phyloP scores from a whole-genome alignment of 2,888 invertebrate species.

The Hemistola chrysoprasaria region DNA sequence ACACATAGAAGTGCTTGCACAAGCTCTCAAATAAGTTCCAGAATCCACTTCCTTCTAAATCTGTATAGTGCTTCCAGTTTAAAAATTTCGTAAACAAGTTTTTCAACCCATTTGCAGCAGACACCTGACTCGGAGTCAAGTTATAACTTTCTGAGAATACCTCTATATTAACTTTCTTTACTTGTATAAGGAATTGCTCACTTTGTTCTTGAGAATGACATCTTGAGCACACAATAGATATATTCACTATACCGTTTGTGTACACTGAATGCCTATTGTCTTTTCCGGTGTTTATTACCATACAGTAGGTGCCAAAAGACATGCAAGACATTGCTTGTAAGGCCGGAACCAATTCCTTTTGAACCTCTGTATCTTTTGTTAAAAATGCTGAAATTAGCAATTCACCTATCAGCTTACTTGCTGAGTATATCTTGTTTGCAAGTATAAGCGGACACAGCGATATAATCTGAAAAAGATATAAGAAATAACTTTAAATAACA shows the following conservation, averaged over 20 bases:
- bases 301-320: slow-evolving; percentile 49
- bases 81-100: slow-evolving; percentile 63
- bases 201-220: slow-evolving; percentile 46
- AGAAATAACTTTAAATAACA: too few species aligned
- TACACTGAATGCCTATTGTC: slow-evolving; percentile 52
- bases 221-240: slow-evolving; percentile 55
- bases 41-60: slow-evolving; percentile 47
- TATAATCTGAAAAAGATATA: slow-evolving; percentile 70
- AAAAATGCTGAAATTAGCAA: slow-evolving; percentile 66
- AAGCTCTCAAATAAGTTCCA: slow-evolving; percentile 55
- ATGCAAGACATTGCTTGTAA: slow-evolving; percentile 61
- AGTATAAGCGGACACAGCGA: slow-evolving; percentile 57
- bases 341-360: slow-evolving; percentile 44
- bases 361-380: slow-evolving; percentile 52
- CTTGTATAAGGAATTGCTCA: slow-evolving; percentile 27
- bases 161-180: slow-evolving; percentile 37
- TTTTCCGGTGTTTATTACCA: slow-evolving; percentile 36
- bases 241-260: slow-evolving; percentile 37
- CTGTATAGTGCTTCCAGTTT: slow-evolving; percentile 53
- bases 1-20: slow-evolving; percentile 65
- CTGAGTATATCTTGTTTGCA: slow-evolving; percentile 52
- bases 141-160: slow-evolving; percentile 42
- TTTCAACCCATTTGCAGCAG: slow-evolving; percentile 46
- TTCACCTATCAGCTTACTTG: slow-evolving; percentile 67
- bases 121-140: slow-evolving; percentile 38